Evolutionary conservation across 2,888 invertebrate genomes (phyloP).

Genomic region (Tipula unca): DNA sequence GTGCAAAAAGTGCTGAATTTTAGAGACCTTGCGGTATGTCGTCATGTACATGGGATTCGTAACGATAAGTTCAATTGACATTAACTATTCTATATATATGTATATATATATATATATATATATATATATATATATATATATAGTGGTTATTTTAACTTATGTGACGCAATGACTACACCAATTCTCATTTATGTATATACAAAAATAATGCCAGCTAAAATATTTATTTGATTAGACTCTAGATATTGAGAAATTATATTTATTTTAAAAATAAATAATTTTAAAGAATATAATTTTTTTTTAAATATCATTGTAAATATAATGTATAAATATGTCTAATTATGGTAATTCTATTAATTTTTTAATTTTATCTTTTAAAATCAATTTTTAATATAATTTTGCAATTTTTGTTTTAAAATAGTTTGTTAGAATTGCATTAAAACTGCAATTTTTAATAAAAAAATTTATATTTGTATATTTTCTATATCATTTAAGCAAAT

Average conservation of each 20-base stretch:
- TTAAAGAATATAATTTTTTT: background rate
- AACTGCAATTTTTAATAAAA: background rate
- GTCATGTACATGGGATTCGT: too few relatives aligned
- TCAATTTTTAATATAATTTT: background rate
- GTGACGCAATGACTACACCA: background rate
- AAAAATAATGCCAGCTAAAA: background rate
- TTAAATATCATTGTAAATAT: background rate
- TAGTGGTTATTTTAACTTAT: background rate
- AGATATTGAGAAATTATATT: background rate
- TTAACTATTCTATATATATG: background rate
- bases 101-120: background rate
- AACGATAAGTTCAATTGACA: background rate
- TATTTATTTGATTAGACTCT: background rate
- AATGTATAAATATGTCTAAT: background rate
- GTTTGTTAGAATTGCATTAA: background rate
- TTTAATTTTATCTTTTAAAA: background rate
- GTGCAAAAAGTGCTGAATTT: too few relatives aligned
- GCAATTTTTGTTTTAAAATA: background rate
- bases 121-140: background rate
- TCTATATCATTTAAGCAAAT: background rate
- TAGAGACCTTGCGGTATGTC: too few relatives aligned
- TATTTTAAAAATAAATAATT: background rate
- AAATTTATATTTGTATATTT: background rate
- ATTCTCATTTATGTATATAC: background rate
- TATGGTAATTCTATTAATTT: background rate